phyloP scores from a whole-genome alignment of 2,888 invertebrate species.

The Andrena dorsata region DNA sequence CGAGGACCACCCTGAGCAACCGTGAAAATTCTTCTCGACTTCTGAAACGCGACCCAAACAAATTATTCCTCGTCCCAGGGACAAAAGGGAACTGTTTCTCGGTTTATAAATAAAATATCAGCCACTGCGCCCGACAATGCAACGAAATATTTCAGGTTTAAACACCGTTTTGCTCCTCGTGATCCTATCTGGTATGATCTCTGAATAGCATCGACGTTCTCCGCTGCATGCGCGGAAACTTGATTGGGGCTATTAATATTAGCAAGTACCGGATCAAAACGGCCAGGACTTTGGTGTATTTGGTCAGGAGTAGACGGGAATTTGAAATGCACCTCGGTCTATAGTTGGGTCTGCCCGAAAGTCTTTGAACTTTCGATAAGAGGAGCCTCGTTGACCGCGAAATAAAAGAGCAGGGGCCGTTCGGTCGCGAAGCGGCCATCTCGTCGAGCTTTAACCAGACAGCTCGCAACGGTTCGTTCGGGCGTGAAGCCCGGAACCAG shows the following conservation, averaged over 20 bases:
- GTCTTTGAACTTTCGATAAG: conserved; percentile 47
- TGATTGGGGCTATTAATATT: not conserved
- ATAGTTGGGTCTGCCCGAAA: not conserved
- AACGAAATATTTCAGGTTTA: not conserved
- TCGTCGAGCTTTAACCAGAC: conserved; percentile 58
- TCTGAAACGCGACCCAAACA: conserved; percentile 18
- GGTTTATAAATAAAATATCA: conserved; percentile 26
- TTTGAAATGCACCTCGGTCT: conserved; percentile 21
- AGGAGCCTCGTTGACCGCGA: conserved; percentile 25
- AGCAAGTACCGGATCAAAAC: not conserved
- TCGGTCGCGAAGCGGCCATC: conserved; percentile 53
- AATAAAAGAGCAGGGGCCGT: conserved; percentile 36
- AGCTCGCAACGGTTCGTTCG: conserved; percentile 61
- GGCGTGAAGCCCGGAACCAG: conserved; percentile 71
- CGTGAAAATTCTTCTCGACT: conserved; percentile 40
- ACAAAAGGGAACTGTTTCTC: not conserved
- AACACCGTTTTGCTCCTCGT: not conserved
- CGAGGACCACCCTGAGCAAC: conserved; percentile 8
- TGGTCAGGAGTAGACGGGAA: conserved; percentile 4
- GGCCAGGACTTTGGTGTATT: not conserved
- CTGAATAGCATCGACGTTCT: not conserved
- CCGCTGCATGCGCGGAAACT: not conserved
- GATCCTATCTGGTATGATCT: not conserved
- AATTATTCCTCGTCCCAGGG: not conserved
- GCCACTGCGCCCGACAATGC: not conserved